A percentile compares a stretch with the other conserved stretches of the same genome.
Conservation (phyloP, 2,113 vertebrate genomes). For the Oxyura jamaicensis region DNA sequence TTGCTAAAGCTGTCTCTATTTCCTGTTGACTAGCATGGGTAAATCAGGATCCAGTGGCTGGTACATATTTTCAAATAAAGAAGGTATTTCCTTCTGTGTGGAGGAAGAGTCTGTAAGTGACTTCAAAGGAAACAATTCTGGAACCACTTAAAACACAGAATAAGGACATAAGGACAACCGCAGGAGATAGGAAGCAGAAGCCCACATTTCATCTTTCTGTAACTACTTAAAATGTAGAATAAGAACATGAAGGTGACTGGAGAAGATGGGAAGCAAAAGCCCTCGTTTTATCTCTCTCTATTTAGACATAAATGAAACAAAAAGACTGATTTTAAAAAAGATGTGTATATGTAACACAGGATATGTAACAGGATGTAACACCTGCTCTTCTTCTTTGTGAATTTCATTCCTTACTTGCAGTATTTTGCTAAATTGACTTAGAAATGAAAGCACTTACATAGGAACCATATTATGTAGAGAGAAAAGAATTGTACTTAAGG, state of each 20-base stretch:
- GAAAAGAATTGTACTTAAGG: neutral
- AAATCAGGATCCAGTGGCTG: neutral
- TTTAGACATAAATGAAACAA: neutral
- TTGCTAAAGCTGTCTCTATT: neutral
- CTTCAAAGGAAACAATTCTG: constrained; percentile 7
- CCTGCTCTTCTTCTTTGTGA: neutral
- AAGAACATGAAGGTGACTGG: neutral
- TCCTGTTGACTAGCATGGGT: neutral
- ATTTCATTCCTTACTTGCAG: neutral
- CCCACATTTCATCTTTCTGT: neutral
- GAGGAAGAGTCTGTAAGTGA: neutral
- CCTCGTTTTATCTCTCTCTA: neutral
- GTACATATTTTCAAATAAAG: neutral
- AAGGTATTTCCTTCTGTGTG: neutral
- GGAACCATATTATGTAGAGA: neutral
- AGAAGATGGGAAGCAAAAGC: neutral
- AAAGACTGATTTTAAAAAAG: rapidly evolving
- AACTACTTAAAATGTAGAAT: neutral
- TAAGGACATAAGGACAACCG: neutral
- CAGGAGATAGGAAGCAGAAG: constrained; percentile 7
- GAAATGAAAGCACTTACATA: constrained; percentile 29
- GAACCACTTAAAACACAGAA: neutral
- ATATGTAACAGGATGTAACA: neutral
- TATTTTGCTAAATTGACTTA: constrained; percentile 21
- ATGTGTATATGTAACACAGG: neutral